A percentile compares a stretch with the other conserved stretches of the same genome.
Conservation (phyloP, 2,888 invertebrate species). For the Epistrophella euchroma region DNA sequence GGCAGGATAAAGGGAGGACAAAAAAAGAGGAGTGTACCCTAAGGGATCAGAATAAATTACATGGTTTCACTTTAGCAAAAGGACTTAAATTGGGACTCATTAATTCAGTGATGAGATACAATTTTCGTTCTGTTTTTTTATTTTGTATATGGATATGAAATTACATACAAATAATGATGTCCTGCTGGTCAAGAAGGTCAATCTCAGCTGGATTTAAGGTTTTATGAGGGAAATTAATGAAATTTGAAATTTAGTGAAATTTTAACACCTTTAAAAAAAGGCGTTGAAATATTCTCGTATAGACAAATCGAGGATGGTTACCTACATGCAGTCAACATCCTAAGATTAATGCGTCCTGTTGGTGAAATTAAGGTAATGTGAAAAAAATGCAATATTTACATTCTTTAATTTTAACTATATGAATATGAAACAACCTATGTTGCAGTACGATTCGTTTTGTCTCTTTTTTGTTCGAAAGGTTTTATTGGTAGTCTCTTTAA, state of each 20-base stretch:
- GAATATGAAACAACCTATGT: too few relatives aligned
- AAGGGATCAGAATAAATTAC: conserved; percentile 54
- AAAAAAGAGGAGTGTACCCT: conserved; percentile 5
- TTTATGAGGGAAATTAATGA: background rate
- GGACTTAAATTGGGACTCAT: conserved; percentile 58
- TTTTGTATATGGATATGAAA: conserved; percentile 6
- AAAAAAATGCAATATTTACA: background rate
- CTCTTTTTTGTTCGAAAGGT: too few relatives aligned
- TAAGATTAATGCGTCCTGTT: conserved; percentile 50
- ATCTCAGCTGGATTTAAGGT: conserved; percentile 39
- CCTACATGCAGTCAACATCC: background rate
- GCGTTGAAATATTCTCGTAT: conserved; percentile 5
- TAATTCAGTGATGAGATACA: conserved; percentile 63
- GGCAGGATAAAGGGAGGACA: conserved; percentile 3
- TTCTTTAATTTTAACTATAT: too few relatives aligned
- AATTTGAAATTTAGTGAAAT: conserved; percentile 37
- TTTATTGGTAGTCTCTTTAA: too few relatives aligned
- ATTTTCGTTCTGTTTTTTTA: conserved; percentile 5
- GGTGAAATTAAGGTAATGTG: background rate
- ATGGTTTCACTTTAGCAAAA: conserved; percentile 41
- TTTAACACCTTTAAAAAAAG: conserved; percentile 60
- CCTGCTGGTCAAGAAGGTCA: background rate
- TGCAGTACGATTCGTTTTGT: too few relatives aligned
- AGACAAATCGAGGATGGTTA: background rate
- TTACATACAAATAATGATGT: conserved; percentile 2